Conservation (phyloP, 2,797 vertebrate species). For the Coreius guichenoti region DNA sequence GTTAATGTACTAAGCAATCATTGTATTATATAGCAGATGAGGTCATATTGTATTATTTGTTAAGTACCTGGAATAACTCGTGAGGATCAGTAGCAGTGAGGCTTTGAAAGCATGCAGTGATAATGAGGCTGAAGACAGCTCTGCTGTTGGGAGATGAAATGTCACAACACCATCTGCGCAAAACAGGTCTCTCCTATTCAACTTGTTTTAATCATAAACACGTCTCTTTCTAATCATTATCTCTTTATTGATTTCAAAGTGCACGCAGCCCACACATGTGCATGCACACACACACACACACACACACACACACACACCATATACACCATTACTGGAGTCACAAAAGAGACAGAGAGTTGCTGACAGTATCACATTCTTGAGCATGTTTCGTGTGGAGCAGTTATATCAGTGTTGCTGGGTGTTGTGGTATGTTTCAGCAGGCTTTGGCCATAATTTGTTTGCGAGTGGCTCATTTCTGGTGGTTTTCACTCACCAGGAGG, state of each 20-base stretch:
- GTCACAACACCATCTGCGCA: constrained; percentile 35
- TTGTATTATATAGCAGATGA: background rate
- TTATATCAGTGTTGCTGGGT: constrained; percentile 39
- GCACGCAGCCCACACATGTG: constrained; percentile 51
- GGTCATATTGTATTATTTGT: background rate
- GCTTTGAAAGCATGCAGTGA: background rate
- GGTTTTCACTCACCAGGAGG: constrained; percentile 33
- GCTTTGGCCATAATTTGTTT: constrained; percentile 38
- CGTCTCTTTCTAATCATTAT: background rate
- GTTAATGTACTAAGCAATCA: background rate
- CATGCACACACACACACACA: constrained; percentile 38
- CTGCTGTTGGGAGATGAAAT: constrained; percentile 50
- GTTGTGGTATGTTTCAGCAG: constrained; percentile 24
- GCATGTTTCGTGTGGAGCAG: constrained; percentile 30
- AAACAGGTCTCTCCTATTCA: background rate
- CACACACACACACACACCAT: constrained; percentile 42
- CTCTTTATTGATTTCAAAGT: constrained; percentile 50
- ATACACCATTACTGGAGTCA: constrained; percentile 62
- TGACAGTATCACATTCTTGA: constrained; percentile 53
- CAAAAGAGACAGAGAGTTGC: constrained; percentile 56
- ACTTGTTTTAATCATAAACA: background rate
- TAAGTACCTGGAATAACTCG: background rate
- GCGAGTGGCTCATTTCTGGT: constrained; percentile 35
- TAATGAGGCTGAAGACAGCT: constrained; percentile 42
- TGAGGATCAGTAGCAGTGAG: background rate